Conservation (phyloP, 37 sponge, comb jelly and placozoan species). For the Ephydatia muelleri region DNA sequence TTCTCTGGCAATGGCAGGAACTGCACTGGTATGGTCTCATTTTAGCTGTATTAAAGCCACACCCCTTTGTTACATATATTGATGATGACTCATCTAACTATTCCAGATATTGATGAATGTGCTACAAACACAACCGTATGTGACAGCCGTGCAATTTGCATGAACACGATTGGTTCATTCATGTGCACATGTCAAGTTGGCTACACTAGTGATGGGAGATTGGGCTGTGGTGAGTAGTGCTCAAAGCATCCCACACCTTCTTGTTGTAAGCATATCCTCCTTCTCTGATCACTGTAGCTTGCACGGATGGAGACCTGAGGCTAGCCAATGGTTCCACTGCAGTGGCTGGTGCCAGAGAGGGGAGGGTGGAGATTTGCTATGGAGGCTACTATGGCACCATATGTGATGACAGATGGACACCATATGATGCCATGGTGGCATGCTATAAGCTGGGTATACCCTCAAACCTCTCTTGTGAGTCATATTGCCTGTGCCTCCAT, state of each 20-base stretch:
- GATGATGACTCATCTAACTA: not conserved
- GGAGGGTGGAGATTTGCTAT: constrained; percentile 44
- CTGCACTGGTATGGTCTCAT: constrained; percentile 5
- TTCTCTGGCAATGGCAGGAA: constrained; percentile 24
- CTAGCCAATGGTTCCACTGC: constrained; percentile 27
- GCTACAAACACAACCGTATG: not conserved
- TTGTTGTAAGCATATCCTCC: not conserved
- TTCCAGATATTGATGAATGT: constrained; percentile 30
- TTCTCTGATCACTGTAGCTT: not conserved
- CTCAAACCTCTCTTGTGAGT: not conserved
- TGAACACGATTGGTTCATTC: constrained; percentile 38
- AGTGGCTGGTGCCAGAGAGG: constrained; percentile 8
- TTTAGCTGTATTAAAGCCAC: not conserved
- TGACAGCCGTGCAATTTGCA: constrained; percentile 24
- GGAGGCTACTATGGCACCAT: constrained; percentile 7
- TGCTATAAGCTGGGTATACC: constrained; percentile 24
- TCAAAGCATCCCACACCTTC: not conserved
- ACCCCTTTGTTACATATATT: too few species aligned
- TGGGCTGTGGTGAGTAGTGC: not conserved
- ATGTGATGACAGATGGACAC: constrained; percentile 39
- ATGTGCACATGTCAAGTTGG: constrained; percentile 44
- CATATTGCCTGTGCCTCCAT: too few species aligned
- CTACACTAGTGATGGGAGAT: constrained; percentile 2
- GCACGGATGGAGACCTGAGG: constrained; percentile 35
- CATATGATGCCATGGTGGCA: constrained; percentile 21